These are phyloP conservation scores for Malurus alboscapulatus DNA, from an alignment of 2,113 vertebrate genomes.

Conservation along the genomic window DNA sequence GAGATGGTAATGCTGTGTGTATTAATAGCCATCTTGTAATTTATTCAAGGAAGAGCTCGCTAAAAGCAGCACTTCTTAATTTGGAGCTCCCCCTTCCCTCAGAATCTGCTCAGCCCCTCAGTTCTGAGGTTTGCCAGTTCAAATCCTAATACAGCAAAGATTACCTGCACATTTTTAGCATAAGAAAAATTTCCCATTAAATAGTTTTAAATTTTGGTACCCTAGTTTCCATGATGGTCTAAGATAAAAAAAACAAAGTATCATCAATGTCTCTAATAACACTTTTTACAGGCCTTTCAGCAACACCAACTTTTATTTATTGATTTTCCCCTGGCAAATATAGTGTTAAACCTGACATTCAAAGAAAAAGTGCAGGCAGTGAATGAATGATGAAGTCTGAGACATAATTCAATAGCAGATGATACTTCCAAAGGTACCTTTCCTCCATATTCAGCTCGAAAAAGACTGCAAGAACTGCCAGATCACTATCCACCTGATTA, in stretches of 20 bases:
- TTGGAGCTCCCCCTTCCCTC: neutral
- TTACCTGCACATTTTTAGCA: neutral
- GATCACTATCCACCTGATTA: neutral
- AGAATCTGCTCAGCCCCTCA: neutral
- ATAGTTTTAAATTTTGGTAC: neutral
- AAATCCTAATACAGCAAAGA: neutral
- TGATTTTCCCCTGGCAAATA: neutral
- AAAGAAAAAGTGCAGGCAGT: neutral
- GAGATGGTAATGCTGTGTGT: neutral
- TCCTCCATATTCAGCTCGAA: neutral
- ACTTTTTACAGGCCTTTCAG: neutral
- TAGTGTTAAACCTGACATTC: neutral
- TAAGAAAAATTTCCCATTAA: neutral
- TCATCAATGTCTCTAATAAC: neutral
- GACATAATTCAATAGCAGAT: neutral
- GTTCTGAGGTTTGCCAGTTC: neutral
- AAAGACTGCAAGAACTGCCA: neutral
- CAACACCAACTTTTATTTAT: neutral
- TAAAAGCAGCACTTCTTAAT: constrained; percentile 1
- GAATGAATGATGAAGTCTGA: neutral
- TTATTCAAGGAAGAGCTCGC: neutral
- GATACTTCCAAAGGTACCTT: neutral
- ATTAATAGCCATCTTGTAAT: neutral
- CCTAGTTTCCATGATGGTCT: neutral
- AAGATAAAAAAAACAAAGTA: neutral